Evolutionary conservation across 2,797 vertebrate genomes (phyloP).

Genomic region (Pyrocephalus nanus): DNA sequence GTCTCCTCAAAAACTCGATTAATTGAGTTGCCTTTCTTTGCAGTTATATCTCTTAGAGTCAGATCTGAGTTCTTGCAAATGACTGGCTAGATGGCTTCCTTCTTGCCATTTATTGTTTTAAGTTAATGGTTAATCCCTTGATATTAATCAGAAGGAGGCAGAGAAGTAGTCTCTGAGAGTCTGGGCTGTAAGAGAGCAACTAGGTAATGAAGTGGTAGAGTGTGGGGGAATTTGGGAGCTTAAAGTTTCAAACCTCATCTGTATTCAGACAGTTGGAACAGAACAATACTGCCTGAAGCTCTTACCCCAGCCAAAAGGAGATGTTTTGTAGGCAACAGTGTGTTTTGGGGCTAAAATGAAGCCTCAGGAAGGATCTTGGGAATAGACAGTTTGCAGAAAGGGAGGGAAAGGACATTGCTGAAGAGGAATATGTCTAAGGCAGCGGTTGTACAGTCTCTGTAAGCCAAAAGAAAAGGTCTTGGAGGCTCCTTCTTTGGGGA

Average conservation of each 20-base stretch:
- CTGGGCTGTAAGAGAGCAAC: neutral
- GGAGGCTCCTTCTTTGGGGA: neutral
- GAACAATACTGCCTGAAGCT: neutral
- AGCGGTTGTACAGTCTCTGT: neutral
- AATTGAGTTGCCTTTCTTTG: neutral
- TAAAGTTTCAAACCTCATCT: neutral
- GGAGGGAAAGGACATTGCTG: neutral
- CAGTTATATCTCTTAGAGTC: neutral
- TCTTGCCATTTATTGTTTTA: neutral
- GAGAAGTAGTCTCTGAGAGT: neutral
- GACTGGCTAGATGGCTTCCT: neutral
- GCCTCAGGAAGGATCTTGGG: neutral
- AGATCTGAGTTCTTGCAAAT: neutral
- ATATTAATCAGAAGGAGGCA: neutral
- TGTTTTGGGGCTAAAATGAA: neutral
- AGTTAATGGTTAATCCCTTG: neutral
- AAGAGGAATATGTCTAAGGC: neutral
- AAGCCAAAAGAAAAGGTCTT: neutral
- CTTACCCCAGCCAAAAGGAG: neutral
- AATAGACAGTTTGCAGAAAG: neutral
- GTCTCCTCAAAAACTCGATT: neutral
- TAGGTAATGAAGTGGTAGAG: neutral
- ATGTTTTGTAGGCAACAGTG: neutral
- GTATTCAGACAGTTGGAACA: neutral
- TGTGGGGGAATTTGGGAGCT: neutral